Conservation (phyloP, 1,140 invertebrate species). For the Camponotus vicinus region DNA sequence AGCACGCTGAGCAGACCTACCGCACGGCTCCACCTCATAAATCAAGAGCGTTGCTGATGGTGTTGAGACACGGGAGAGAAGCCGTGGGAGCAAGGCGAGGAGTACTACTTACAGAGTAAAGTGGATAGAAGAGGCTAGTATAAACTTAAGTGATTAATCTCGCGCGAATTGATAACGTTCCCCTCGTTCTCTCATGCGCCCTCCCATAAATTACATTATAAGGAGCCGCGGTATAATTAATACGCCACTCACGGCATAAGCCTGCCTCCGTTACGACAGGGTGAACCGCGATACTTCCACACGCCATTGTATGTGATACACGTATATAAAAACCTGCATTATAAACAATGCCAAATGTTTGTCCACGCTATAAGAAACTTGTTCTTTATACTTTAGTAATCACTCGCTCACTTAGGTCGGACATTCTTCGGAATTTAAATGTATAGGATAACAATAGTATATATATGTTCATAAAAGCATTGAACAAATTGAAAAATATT, state of each 20-base stretch:
- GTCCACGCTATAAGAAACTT: neutral
- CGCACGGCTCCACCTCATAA: slow-evolving; percentile 73
- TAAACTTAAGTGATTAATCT: slow-evolving; percentile 85
- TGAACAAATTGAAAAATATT: too few relatives aligned
- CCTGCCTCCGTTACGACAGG: slow-evolving; percentile 67
- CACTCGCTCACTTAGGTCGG: neutral
- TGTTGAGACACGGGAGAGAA: slow-evolving; percentile 75
- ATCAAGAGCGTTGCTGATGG: slow-evolving; percentile 77
- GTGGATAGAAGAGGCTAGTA: slow-evolving; percentile 80
- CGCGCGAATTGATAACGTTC: slow-evolving; percentile 81
- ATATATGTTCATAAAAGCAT: neutral
- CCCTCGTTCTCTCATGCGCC: slow-evolving; percentile 72
- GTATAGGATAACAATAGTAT: neutral
- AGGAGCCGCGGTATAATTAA: slow-evolving; percentile 82
- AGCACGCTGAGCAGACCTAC: slow-evolving; percentile 44
- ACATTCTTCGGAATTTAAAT: neutral
- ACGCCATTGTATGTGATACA: slow-evolving; percentile 47
- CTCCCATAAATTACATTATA: slow-evolving; percentile 83
- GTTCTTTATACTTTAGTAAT: slow-evolving; percentile 12
- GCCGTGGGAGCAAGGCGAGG: slow-evolving; percentile 71
- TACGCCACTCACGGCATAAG: slow-evolving; percentile 77
- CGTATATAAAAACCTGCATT: neutral
- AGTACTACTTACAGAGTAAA: slow-evolving; percentile 79
- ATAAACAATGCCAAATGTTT: neutral
- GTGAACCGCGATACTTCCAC: slow-evolving; percentile 61